Conservation (phyloP, 2,797 vertebrate genomes). For the Coregonus suidteri region DNA sequence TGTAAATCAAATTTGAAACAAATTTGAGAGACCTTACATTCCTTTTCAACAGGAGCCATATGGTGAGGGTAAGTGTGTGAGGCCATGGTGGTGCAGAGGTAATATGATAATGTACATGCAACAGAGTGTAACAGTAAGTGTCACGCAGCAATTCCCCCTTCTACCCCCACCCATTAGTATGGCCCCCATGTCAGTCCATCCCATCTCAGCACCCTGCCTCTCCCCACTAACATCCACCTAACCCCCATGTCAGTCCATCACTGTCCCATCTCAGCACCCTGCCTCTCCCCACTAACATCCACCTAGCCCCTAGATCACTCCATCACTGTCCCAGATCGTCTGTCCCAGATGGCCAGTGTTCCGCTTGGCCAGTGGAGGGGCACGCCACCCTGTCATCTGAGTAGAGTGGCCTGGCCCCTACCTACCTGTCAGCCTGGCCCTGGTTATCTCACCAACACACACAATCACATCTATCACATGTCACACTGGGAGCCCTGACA, state of each 20-base stretch:
- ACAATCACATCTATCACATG: conserved; percentile 26
- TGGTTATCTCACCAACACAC: conserved; percentile 26
- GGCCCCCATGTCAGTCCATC: background rate
- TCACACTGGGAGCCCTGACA: background rate
- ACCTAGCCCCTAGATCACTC: conserved; percentile 37
- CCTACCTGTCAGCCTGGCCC: conserved; percentile 21
- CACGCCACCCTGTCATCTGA: conserved; percentile 57
- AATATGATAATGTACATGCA: conserved; percentile 34
- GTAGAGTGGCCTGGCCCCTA: conserved; percentile 16
- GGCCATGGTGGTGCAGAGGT: conserved; percentile 17
- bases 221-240: conserved; percentile 25
- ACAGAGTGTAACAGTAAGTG: conserved; percentile 34
- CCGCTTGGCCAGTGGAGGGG: conserved; percentile 67
- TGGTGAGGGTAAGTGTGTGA: conserved; percentile 25
- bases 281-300: conserved; percentile 9
- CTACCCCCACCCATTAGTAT: background rate
- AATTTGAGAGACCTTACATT: conserved; percentile 24
- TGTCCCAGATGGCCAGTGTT: conserved; percentile 76
- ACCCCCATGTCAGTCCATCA: background rate
- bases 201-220: background rate
- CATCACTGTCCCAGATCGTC: conserved; percentile 36
- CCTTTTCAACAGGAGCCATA: conserved; percentile 37
- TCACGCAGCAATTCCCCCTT: conserved; percentile 10
- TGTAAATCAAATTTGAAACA: background rate
- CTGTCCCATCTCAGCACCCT: background rate